Conservation (phyloP, 2,113 vertebrate species). For the Spheniscus mendiculus region DNA sequence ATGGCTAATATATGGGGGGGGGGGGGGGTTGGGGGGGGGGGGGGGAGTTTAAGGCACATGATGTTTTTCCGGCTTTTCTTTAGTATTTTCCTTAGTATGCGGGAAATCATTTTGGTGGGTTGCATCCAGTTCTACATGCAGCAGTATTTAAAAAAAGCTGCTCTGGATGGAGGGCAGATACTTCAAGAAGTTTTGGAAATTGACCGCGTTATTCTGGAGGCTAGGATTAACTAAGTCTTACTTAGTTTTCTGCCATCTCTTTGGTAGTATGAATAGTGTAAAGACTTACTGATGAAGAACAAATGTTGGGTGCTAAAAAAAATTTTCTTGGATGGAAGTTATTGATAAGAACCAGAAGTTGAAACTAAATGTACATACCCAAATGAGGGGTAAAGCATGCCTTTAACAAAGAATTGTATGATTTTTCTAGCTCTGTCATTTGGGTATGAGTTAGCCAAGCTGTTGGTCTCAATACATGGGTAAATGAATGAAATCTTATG, state of each 20-base stretch:
- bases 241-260: background rate
- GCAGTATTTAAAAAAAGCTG: background rate
- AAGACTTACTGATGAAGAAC: background rate
- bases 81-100: background rate
- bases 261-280: background rate
- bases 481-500: slow-evolving; percentile 14
- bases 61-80: background rate
- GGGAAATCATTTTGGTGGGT: background rate
- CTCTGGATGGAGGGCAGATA: background rate
- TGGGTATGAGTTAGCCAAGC: background rate
- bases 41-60: background rate
- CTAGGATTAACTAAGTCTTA: background rate
- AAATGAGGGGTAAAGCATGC: background rate
- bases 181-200: background rate
- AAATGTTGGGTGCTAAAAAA: background rate
- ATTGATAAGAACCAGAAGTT: background rate
- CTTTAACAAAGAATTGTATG: background rate
- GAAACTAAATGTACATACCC: background rate
- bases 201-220: background rate
- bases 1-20: background rate
- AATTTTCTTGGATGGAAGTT: background rate
- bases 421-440: background rate
- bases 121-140: background rate
- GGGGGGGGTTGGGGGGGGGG: no score
- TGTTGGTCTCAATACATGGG: background rate